Evolutionary conservation across 2,888 invertebrate genomes (phyloP), one percentile per base, ranked within the genome.

Genomic region (Rhynchonema sp.): DNA sequence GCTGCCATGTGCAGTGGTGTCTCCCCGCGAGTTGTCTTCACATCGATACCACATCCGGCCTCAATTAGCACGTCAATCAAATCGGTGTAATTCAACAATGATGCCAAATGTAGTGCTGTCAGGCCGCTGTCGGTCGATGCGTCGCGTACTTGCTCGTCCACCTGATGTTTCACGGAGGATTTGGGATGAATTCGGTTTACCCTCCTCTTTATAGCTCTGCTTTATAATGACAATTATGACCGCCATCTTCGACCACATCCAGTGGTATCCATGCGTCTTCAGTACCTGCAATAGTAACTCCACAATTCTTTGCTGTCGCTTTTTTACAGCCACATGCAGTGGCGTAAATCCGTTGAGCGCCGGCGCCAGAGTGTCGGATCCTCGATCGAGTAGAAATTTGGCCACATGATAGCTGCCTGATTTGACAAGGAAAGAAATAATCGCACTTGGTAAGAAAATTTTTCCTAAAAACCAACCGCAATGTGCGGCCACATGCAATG

Each of bases 31-130:
- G 98, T 89, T 0, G 98, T 99, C 30, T 91, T 89, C 65, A 89
- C 87, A 77, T 98, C 94, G 62, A 94, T 91, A 76, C 87, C 90
- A 25, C 96, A 94, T 70, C 92, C 94, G 74, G 96, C 90, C 80
- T 98, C 96, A 66, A 99, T 82, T 69, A 99, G 80, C 76, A 89
- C 94, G 69, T 96, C 91, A 62, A 96, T 96, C 72, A 99, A 98
- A 77, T 96, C 94, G 91, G 96, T 94, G 78, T 94, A 92, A 60
- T 98, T 96, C 96, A 99, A 98, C 79, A 98, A 99, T 63, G 92
- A 86, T 25, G 96, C 94, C 63, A 98, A 96, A 77, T 99, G 98
- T 58, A 98, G 81, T 1, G 96, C 96, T 2, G 96, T 94, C 72
- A 98, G 78, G 0, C 98, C 98, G 69, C 83, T 83, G 81, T 83